A percentile compares a stretch with the other conserved stretches of the same genome.
These are phyloP conservation scores for Poeciliopsis prolifica DNA, from an alignment of 2,113 vertebrate species.

Conservation along the genomic window DNA sequence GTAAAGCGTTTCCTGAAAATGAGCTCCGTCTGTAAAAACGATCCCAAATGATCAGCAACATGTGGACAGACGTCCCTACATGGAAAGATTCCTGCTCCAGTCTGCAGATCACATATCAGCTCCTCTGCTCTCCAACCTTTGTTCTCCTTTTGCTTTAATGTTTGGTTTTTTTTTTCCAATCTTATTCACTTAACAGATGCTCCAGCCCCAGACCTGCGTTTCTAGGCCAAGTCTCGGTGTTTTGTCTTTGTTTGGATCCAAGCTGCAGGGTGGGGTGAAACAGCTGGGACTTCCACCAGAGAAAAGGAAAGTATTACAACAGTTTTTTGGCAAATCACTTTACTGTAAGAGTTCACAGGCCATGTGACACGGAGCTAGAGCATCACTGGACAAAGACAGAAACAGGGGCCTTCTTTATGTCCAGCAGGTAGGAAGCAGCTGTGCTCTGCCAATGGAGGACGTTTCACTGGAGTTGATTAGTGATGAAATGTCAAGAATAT, in stretches of 20 bases:
- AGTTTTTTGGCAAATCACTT: conserved; percentile 25
- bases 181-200: conserved; percentile 76
- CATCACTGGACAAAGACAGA: too few relatives aligned
- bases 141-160: conserved; percentile 43
- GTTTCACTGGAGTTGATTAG: too few relatives aligned
- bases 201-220: conserved; percentile 46
- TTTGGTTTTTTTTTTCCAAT: not conserved
- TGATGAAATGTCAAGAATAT: too few relatives aligned
- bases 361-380: not conserved
- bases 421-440: too few relatives aligned
- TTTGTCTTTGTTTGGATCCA: conserved; percentile 51
- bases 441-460: too few relatives aligned
- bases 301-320: conserved; percentile 44
- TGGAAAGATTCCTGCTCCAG: conserved; percentile 48
- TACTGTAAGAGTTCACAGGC: conserved; percentile 18
- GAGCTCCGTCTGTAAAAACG: not conserved
- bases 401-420: too few relatives aligned
- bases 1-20: not conserved
- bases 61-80: conserved; percentile 10
- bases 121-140: conserved; percentile 61
- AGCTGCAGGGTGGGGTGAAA: conserved; percentile 34
- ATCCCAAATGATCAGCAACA: not conserved
- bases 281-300: conserved; percentile 8
- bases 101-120: conserved; percentile 67
- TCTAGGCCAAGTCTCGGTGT: conserved; percentile 53